Conservation (phyloP, 1,140 invertebrate species). For the Calycopis cecrops region DNA sequence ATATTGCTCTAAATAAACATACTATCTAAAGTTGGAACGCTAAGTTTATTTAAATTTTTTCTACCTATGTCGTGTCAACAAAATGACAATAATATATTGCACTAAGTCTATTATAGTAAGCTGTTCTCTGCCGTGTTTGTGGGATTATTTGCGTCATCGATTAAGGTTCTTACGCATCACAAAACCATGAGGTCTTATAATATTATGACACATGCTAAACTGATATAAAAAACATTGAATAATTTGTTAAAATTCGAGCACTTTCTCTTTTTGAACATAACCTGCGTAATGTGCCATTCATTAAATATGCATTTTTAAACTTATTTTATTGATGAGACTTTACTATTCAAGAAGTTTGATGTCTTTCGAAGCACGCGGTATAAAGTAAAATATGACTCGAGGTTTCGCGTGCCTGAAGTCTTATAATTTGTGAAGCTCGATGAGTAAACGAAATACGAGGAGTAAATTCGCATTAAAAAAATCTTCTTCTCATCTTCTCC, state of each 20-base stretch:
- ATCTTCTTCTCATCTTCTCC: too few relatives aligned
- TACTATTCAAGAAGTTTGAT: too few relatives aligned
- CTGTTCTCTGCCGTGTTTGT: not conserved
- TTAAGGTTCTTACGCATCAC: not conserved
- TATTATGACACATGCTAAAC: not conserved
- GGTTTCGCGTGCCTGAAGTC: too few relatives aligned
- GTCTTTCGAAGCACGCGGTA: too few relatives aligned
- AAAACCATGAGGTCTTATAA: slow-evolving; percentile 1
- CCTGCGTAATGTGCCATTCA: not conserved
- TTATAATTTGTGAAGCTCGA: too few relatives aligned
- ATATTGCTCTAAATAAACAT: too few relatives aligned
- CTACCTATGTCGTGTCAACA: not conserved
- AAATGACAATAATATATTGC: not conserved
- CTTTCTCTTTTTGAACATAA: not conserved
- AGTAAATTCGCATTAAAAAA: too few relatives aligned
- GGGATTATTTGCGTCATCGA: slow-evolving; percentile 2
- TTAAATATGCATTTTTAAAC: not conserved
- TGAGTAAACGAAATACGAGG: too few relatives aligned
- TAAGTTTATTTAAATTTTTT: too few relatives aligned
- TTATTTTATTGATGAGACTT: too few relatives aligned
- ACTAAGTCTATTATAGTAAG: not conserved
- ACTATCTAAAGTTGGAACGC: too few relatives aligned
- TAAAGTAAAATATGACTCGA: too few relatives aligned
- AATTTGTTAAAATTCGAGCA: not conserved
- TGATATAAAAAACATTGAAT: not conserved